Evolutionary conservation across 2,888 invertebrate species (phyloP), one percentile per base, ranked within the genome.

Genomic region (Epiblema foenella): DNA sequence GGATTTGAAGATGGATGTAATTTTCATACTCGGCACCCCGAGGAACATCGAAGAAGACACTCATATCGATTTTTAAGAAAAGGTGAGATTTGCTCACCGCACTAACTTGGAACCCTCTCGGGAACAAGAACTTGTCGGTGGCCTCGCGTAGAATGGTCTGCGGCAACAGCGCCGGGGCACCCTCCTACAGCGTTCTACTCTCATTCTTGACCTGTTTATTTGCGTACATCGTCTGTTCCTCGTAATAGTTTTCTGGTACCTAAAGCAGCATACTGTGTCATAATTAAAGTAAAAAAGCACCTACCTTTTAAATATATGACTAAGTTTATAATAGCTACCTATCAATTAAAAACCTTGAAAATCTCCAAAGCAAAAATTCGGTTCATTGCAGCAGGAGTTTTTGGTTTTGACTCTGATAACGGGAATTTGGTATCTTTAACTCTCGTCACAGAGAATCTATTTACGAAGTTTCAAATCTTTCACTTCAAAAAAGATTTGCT

Each of bases 91-190:
- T n/a, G n/a, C n/a, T n/a, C n/a, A n/a, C n/a, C n/a, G n/a, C n/a
- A n/a, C n/a, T n/a, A n/a, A n/a, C n/a, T n/a, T n/a, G n/a, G n/a
- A 3, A 5, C 75, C 88, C 97, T 76, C 89, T 97, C 29, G 93
- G 94, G 64, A 94, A 95, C 59, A 95, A 95, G 69, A 95, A 95
- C 39, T 89, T 97, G 12, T 94, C 94, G 2, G 95, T 95, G 9
- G 94, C 94, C 52, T 95, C 95, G 17, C 94, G 96, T 74, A 94
- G 95, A 79, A 95, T 95, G 91, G 95, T 96, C 0, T 97, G 97
- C 79, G 92, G 94, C 0, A 94, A 94, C 77, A 83, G 89, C 60
- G 91, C 89, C 1, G 83, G 66, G 4, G 86, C 79, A 77, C 80
- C 84, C 10, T 49, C 84, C 1, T 78, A 84, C 51, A 87, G 85